Percentiles rank a stretch among this genome's conserved stretches.
phyloP scores from a whole-genome alignment of 2,113 vertebrate genomes.

The Perca schrenkii region DNA sequence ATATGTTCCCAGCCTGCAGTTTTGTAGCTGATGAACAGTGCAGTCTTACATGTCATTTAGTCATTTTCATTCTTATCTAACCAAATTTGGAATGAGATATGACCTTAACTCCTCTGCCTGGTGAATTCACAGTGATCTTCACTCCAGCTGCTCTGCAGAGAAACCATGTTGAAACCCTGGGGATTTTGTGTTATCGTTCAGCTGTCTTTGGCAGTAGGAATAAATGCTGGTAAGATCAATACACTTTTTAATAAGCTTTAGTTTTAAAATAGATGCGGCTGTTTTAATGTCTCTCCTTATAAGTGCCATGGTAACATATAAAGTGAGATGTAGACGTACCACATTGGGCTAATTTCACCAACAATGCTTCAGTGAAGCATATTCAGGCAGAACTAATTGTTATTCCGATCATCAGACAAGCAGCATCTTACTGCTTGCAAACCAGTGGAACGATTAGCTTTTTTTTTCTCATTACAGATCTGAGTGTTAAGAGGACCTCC shows the following conservation, averaged over 20 bases:
- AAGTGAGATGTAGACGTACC: background rate
- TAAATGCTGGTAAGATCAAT: slow-evolving; percentile 48
- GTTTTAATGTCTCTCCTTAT: background rate
- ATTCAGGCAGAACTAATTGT: background rate
- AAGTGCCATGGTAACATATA: background rate
- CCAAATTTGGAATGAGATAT: slow-evolving; percentile 55
- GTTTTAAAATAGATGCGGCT: background rate
- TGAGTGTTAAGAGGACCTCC: background rate
- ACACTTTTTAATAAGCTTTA: background rate
- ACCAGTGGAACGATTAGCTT: background rate
- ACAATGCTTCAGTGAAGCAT: background rate
- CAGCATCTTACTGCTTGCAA: background rate
- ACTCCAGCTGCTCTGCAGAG: slow-evolving; percentile 3
- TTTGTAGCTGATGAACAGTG: slow-evolving; percentile 1
- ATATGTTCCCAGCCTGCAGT: background rate
- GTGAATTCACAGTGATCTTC: background rate
- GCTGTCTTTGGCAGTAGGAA: slow-evolving; percentile 42
- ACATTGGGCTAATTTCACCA: background rate
- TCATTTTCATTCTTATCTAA: slow-evolving; percentile 69
- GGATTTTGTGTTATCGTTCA: slow-evolving; percentile 27
- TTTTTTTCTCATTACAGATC: slow-evolving; percentile 41
- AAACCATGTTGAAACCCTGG: slow-evolving; percentile 20
- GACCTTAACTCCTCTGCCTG: slow-evolving; percentile 1
- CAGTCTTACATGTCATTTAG: background rate
- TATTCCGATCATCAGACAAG: background rate